Percentiles rank a stretch among this genome's conserved stretches.
These are phyloP conservation scores for Eurytoma adleriae DNA, from an alignment of 2,888 invertebrate species.

Conservation along the genomic window DNA sequence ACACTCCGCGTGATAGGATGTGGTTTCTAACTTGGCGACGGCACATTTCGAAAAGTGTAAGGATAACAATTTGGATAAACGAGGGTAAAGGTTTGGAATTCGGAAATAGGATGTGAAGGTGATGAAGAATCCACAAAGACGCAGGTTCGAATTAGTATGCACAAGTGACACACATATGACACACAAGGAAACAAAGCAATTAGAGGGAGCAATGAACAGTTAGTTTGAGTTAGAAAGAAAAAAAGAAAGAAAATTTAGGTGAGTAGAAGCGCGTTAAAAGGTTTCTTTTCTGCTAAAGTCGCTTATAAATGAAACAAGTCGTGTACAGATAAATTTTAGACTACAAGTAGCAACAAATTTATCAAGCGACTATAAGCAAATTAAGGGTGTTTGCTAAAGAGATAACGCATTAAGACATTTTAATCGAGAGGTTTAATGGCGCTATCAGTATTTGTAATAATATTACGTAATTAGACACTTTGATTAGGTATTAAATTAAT, in stretches of 20 bases:
- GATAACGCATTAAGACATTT: conserved; percentile 57
- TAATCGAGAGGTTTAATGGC: conserved; percentile 55
- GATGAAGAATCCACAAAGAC: not conserved
- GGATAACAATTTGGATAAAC: not conserved
- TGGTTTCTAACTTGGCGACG: conserved; percentile 49
- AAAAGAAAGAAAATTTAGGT: conserved; percentile 69
- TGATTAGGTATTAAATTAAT: conserved; percentile 11
- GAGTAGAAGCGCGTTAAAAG: conserved; percentile 70
- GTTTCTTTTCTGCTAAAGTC: conserved; percentile 50
- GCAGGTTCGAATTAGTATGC: conserved; percentile 12
- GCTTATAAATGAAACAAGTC: conserved; percentile 34
- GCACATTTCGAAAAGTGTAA: not conserved
- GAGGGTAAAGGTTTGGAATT: not conserved
- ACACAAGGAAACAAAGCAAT: conserved; percentile 53
- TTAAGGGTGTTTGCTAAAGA: conserved; percentile 59
- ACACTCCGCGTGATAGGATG: conserved; percentile 31
- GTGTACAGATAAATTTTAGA: not conserved
- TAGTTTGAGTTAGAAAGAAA: conserved; percentile 68
- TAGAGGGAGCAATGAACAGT: conserved; percentile 54
- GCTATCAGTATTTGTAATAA: conserved; percentile 45
- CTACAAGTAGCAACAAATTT: conserved; percentile 20
- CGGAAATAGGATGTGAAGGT: not conserved
- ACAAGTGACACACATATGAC: conserved; percentile 36
- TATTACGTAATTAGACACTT: conserved; percentile 22
- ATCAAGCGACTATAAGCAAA: conserved; percentile 60